Base-by-base conservation (phyloP, 2,113 vertebrate genomes). In the Callorhinus ursinus region DNA sequence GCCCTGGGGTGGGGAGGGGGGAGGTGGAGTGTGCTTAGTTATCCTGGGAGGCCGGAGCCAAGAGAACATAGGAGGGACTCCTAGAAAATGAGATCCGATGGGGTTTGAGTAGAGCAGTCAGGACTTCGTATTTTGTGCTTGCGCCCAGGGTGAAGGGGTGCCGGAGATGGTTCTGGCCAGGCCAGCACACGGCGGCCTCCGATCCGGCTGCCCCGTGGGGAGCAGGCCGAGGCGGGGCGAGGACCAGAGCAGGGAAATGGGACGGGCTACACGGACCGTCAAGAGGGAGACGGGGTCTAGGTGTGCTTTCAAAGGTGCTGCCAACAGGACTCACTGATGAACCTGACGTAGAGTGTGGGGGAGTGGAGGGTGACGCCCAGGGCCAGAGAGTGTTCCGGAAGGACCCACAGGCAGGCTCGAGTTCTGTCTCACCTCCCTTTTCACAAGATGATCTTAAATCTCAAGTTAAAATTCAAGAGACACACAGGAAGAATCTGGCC, bases 401-500 rank as follows among this genome's bases (percentile, higher is more conserved):
- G 51, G 33, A 33, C 61, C 24, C 33, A 1, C 4, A 4, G 42
- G 53, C 36, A 39, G 24, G 42, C 33, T 22, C 36, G 7, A 59
- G 42, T 28, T 36, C n/a, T 4, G 19, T 12, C 19, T 53, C 42
- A 26, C 46, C 22, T 49, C 31, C 19, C 16, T 36, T 61, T 74
- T 80, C 46, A 63, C 26, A 76, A 82, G 46, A 28, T 53, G 13
- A 90, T 76, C 80, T 89, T 79, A 53, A 74, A 55, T 72, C 61
- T 67, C 89, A 76, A 61, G 93, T 53, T 81, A 90, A 82, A 80
- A 61, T 55, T 77, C 3, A 42, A 39, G 81, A 93, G 65, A 93
- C 65, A 42, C 15, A 36, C 2, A 77, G 84, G 16, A 71, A 53
- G 36, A 28, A 22, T 69, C 22, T 67, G 63, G 11, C 14, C 36